phyloP scores from a whole-genome alignment of 1,140 invertebrate species.

The Camponotus pennsylvanicus region DNA sequence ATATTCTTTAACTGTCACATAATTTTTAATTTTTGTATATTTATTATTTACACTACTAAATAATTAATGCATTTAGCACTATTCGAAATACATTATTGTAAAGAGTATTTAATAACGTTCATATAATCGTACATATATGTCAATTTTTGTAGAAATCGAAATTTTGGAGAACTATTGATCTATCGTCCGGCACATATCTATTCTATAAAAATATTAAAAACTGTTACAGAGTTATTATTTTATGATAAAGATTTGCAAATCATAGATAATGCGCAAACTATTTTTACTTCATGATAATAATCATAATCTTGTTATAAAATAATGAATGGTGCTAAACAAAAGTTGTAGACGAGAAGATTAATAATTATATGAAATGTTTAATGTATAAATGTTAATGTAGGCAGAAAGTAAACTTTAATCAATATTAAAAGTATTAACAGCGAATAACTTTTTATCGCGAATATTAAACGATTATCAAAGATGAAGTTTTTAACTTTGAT shows the following conservation, averaged over 20 bases:
- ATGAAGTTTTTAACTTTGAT: neutral
- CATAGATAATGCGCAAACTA: conserved; percentile 3
- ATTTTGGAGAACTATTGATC: neutral
- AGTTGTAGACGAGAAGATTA: neutral
- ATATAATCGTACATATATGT: neutral
- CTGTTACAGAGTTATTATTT: neutral
- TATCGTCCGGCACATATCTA: conserved; percentile 1
- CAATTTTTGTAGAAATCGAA: conserved; percentile 2
- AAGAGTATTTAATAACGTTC: conserved; percentile 2
- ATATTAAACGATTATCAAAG: neutral
- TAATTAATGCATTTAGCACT: conserved; percentile 4
- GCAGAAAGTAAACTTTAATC: neutral
- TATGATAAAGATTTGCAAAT: conserved; percentile 1
- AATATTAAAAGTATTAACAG: conserved; percentile 10
- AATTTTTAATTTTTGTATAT: conserved; percentile 34
- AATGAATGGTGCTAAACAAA: conserved; percentile 9
- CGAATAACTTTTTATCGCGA: neutral
- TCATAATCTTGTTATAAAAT: conserved; percentile 1
- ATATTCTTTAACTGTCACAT: neutral
- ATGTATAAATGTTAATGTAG: conserved; percentile 14
- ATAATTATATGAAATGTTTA: conserved; percentile 17
- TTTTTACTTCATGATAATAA: neutral
- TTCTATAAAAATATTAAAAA: conserved; percentile 14
- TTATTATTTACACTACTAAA: neutral
- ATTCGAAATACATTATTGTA: neutral